Evolutionary conservation across 1,140 invertebrate genomes (phyloP), one percentile per base, ranked within the genome.

Genomic region (Neuroterus valhalla): DNA sequence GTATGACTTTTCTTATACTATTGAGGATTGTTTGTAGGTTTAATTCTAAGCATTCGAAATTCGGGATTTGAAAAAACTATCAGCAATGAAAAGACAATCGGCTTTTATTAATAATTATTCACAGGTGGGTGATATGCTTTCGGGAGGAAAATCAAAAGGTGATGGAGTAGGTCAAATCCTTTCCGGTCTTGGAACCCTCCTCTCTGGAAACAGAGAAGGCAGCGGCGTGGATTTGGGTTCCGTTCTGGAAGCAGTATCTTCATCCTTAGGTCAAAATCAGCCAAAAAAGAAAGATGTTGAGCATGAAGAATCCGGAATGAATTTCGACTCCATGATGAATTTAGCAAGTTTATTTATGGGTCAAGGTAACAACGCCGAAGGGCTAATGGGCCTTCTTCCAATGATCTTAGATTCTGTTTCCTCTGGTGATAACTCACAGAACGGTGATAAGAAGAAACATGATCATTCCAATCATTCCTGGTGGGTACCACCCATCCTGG

Each of bases 401-500:
- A 85, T 94, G 80, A 80, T 94, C 0, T 87, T 95, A 86, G 92
- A 93, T 68, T 91, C 91, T 3, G 78, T 94, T 0, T 91, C 86
- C 70, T 74, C 78, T 3, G 75, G 71, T 86, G 91, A 11, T 87
- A 93, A 66, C 84, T 68, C 72, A 85, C 23, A 91, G 88, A 21
- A 91, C 91, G 78, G 88, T 87, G 0, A 83, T 91, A 48, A 88
- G 88, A 82, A 90, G 87, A 43, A 92, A 44, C 91, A 93, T 46
- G 92, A 93, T 26, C 94, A 95, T 76, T 91, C 92, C n/a, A 93
- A 91, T n/a, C 94, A 95, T 71, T 92, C 93, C 0, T 92, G 92
- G 87, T 93, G 94, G 76, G 86, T 96, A 74, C 94, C 95, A 0
- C 95, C 95, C 0, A 91, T 95, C 79, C 79, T 96, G 45, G 95